Conservation (phyloP, 1,140 invertebrate species). For the Cydia fagiglandana region DNA sequence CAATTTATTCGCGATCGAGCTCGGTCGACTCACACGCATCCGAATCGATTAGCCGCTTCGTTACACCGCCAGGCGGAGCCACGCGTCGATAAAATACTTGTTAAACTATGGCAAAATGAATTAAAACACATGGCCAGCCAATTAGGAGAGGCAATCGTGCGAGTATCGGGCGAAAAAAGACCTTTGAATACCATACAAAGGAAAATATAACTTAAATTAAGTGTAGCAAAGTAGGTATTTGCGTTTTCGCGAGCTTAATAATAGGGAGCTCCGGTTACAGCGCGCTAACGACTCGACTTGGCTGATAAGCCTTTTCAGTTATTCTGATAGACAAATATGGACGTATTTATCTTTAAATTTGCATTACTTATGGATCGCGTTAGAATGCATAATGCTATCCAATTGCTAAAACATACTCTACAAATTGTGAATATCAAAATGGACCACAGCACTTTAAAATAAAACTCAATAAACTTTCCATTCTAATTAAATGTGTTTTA, state of each 20-base stretch:
- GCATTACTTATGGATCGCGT: constrained; percentile 48
- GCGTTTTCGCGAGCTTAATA: constrained; percentile 42
- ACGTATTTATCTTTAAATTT: constrained; percentile 74
- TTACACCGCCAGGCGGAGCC: constrained; percentile 71
- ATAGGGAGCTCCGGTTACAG: constrained; percentile 70
- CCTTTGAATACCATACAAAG: constrained; percentile 43
- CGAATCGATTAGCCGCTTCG: constrained; percentile 74
- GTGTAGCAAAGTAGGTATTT: constrained; percentile 52
- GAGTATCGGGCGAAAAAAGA: constrained; percentile 72
- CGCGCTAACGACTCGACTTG: constrained; percentile 65
- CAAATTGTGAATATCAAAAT: not conserved
- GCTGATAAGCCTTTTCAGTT: constrained; percentile 71
- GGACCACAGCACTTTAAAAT: not conserved
- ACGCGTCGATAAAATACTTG: constrained; percentile 77
- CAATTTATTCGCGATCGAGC: constrained; percentile 53
- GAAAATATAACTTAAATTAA: constrained; percentile 46
- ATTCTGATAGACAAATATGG: constrained; percentile 77
- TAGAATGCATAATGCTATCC: not conserved
- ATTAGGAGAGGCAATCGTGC: constrained; percentile 78
- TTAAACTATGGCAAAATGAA: constrained; percentile 79
- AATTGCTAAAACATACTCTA: constrained; percentile 1
- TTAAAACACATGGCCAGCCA: constrained; percentile 77
- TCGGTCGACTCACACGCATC: constrained; percentile 64
- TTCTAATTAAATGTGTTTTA: not conserved
- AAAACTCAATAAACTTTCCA: not conserved